Evolutionary conservation across 2,888 invertebrate species (phyloP), one percentile per base, ranked within the genome.

Genomic region (Alcis repandata): DNA sequence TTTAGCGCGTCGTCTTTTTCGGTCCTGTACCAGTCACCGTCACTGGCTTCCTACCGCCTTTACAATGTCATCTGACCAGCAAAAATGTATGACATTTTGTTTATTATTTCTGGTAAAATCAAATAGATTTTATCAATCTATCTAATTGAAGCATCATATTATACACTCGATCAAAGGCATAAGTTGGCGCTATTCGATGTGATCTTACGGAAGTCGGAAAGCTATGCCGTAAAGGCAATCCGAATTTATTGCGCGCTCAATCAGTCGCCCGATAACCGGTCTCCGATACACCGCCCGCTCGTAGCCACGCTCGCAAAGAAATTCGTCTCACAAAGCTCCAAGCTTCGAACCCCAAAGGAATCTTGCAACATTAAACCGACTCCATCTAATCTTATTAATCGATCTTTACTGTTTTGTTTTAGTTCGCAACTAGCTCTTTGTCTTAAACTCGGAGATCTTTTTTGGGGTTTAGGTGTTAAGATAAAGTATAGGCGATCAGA

Each of bases 171-270:
- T 49, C 43, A 9, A 48, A 17, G 20, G 10, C 56, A 59, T 49
- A 46, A 41, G 53, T 51, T 52, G 49, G 32, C 51, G 22, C 51
- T 48, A 57, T 61, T 57, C 45, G 49, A 38, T 60, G 36, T 63
- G 51, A 57, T 52, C 61, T 61, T 59, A 62, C 53, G 57, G 54
- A 70, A 71, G 69, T 75, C 66, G 60, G 67, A 71, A 68, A 70
- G 75, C 73, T 72, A 74, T 78, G 74, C 77, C 78, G 81, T 81
- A 79, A 81, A 85, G 79, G 81, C 82, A 83, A 85, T 84, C 82
- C 73, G 79, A 85, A 89, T 88, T 87, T 86, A 88, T 87, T 82
- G 82, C 80, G 72, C 79, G 82, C 82, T 86, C 83, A 84, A 86
- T 88, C 85, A 85, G 80, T 74, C 79, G 51, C 72, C 74, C 79